Conservation (phyloP, 2,888 invertebrate species). For the Andrena bicolor region DNA sequence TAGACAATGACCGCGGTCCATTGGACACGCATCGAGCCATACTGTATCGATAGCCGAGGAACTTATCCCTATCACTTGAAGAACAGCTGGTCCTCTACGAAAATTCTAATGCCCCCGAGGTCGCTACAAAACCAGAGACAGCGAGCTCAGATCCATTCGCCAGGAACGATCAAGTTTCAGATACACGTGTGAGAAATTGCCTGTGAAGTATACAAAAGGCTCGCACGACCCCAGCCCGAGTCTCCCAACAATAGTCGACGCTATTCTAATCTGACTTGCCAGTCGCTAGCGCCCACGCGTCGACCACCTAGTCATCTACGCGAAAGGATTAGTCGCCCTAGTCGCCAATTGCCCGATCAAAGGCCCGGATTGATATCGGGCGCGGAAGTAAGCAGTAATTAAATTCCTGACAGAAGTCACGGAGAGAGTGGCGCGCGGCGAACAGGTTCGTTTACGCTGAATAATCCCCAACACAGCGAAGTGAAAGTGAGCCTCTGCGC, state of each 20-base stretch:
- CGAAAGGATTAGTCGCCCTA: background rate
- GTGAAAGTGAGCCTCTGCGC: conserved; percentile 38
- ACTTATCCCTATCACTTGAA: conserved; percentile 40
- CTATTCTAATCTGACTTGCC: too few relatives aligned
- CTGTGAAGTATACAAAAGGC: background rate
- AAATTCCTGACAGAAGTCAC: background rate
- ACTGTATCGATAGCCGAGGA: conserved; percentile 46
- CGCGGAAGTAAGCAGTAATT: conserved; percentile 9
- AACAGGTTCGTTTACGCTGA: conserved; percentile 20
- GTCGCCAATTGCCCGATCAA: background rate
- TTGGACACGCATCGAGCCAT: conserved; percentile 39
- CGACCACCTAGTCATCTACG: background rate
- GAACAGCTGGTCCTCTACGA: background rate
- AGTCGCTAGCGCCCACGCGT: too few relatives aligned
- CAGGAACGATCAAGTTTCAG: background rate
- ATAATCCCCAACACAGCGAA: conserved; percentile 32
- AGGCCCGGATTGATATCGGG: background rate
- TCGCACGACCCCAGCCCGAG: too few relatives aligned
- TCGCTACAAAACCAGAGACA: background rate
- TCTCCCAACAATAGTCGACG: too few relatives aligned
- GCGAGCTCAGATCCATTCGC: background rate
- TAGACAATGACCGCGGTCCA: conserved; percentile 69
- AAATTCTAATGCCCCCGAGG: background rate
- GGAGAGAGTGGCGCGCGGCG: background rate
- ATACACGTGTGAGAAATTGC: background rate